These are phyloP conservation scores for Athalia circularis DNA, from an alignment of 2,888 invertebrate species.

Conservation along the genomic window DNA sequence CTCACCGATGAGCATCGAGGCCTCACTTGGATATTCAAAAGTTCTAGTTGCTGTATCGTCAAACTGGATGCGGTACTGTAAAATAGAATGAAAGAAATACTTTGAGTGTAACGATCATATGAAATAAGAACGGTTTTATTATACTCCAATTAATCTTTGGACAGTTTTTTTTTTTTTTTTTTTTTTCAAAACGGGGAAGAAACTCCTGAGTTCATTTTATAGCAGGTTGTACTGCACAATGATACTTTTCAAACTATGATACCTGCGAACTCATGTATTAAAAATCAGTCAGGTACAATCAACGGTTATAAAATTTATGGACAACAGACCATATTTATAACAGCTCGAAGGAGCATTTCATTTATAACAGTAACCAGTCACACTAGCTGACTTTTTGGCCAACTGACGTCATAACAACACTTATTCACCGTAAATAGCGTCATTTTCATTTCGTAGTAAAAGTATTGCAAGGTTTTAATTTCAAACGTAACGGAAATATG, in stretches of 20 bases:
- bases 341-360: background rate
- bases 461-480: conserved; percentile 9
- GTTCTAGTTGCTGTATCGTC: conserved; percentile 91
- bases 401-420: conserved; percentile 26
- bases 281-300: conserved; percentile 11
- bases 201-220: background rate
- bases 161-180: background rate
- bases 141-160: background rate
- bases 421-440: background rate
- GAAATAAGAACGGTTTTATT: background rate
- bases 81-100: conserved; percentile 62
- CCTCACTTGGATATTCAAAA: conserved; percentile 96
- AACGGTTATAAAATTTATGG: conserved; percentile 30
- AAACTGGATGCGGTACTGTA: conserved; percentile 91
- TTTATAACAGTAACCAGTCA: conserved; percentile 72
- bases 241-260: too few relatives aligned
- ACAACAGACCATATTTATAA: background rate
- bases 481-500: conserved; percentile 2
- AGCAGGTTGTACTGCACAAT: background rate
- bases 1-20: conserved; percentile 83
- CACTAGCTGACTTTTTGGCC: conserved; percentile 69
- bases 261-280: background rate
- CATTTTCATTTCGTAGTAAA: conserved; percentile 37
- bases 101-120: background rate
- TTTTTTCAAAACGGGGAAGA: background rate